phyloP scores from a whole-genome alignment of 1,140 invertebrate genomes.

The Orchestia grillus region DNA sequence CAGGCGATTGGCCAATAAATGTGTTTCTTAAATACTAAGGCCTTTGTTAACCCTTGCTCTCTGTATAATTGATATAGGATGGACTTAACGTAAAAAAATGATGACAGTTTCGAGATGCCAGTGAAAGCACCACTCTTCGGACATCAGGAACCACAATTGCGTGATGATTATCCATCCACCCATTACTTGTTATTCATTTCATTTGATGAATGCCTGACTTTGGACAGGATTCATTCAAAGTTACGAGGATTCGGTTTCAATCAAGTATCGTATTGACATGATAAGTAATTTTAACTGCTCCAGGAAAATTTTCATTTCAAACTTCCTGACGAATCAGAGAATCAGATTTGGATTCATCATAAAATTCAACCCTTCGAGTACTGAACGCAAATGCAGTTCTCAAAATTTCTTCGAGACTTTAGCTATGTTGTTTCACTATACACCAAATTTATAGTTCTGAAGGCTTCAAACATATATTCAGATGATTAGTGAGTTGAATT shows the following conservation, averaged over 20 bases:
- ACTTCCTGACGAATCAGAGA: too few species aligned
- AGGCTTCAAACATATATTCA: too few species aligned
- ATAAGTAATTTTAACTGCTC: not conserved
- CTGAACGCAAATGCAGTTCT: too few species aligned
- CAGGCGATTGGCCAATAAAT: not conserved
- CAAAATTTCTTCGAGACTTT: too few species aligned
- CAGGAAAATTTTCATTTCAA: too few species aligned
- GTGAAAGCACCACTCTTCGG: not conserved
- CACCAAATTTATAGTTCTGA: too few species aligned
- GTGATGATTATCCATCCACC: not conserved
- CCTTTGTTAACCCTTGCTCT: not conserved
- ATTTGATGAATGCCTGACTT: not conserved
- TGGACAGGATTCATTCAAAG: not conserved
- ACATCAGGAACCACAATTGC: not conserved
- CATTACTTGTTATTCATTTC: not conserved
- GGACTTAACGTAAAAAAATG: not conserved
- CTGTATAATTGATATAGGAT: not conserved
- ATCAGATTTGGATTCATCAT: too few species aligned
- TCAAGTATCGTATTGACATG: not conserved
- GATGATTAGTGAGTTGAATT: too few species aligned
- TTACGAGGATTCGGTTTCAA: not conserved
- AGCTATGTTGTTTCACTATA: too few species aligned
- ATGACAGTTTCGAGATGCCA: not conserved
- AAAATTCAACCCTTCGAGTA: too few species aligned
- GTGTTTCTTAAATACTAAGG: not conserved